These are phyloP conservation scores for Acanthurus lineatus DNA, from an alignment of 2,797 vertebrate species.

Conservation along the genomic window DNA sequence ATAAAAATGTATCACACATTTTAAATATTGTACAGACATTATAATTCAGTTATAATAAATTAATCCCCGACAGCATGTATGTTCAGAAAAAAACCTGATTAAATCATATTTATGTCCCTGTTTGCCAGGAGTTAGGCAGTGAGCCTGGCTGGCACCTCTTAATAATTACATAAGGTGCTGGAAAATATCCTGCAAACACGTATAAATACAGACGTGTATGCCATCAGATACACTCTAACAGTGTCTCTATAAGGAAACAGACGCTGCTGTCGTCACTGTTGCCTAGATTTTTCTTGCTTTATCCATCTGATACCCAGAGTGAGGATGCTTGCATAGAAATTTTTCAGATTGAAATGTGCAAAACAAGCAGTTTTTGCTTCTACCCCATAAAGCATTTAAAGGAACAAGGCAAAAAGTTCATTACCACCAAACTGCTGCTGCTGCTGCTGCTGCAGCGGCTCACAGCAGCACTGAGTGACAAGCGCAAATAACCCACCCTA, in stretches of 20 bases:
- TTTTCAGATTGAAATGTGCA: constrained; percentile 20
- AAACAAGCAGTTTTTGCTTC: constrained; percentile 50
- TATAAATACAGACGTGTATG: background rate
- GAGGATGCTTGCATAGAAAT: background rate
- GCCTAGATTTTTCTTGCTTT: background rate
- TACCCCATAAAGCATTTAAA: constrained; percentile 32
- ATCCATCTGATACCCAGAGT: background rate
- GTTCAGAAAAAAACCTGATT: too few species aligned
- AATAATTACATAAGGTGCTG: background rate
- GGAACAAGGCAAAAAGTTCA: constrained; percentile 17
- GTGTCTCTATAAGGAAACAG: background rate
- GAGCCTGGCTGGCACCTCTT: background rate
- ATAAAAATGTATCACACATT: background rate
- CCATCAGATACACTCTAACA: background rate
- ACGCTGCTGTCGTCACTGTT: background rate
- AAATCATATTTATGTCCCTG: too few species aligned
- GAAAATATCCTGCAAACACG: constrained; percentile 8
- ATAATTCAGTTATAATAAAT: background rate
- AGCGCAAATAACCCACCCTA: constrained; percentile 43
- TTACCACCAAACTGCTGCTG: background rate
- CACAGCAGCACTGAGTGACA: constrained; percentile 39
- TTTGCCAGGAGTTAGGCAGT: background rate
- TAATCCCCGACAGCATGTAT: background rate
- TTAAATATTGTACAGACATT: background rate
- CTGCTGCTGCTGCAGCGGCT: constrained; percentile 10